Evolutionary conservation across 1,140 invertebrate species (phyloP).

Genomic region (Diuraphis noxia): DNA sequence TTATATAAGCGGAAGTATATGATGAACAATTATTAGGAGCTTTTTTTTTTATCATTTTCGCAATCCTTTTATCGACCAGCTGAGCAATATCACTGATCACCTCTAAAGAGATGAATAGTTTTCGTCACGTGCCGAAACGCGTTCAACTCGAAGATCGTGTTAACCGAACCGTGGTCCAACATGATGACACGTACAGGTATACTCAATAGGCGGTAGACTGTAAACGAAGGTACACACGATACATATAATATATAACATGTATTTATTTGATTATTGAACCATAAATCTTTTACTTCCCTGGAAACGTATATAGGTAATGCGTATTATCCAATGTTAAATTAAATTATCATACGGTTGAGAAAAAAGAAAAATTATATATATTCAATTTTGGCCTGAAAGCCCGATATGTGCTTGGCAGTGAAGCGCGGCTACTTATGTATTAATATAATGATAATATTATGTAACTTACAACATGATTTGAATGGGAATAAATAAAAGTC

Average conservation of each 20-base stretch:
- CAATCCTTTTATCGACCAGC: background rate
- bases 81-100: background rate
- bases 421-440: background rate
- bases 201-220: background rate
- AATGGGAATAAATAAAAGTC: background rate
- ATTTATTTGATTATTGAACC: conserved; percentile 27
- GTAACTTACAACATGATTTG: background rate
- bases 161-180: background rate
- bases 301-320: background rate
- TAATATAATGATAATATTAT: background rate
- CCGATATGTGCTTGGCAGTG: background rate
- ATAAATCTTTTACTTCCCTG: background rate
- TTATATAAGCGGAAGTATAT: background rate
- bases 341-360: background rate
- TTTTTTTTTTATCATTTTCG: background rate
- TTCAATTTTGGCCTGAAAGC: background rate
- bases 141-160: conserved; percentile 2
- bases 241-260: background rate
- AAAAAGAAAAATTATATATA: background rate
- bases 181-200: conserved; percentile 17
- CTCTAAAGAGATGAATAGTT: conserved; percentile 7
- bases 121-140: background rate
- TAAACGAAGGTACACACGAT: background rate
- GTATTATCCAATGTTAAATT: background rate
- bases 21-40: background rate